A percentile compares a stretch with the other conserved stretches of the same genome.
Conservation (phyloP, 2,888 invertebrate genomes). For the Platerodrilus igneus region DNA sequence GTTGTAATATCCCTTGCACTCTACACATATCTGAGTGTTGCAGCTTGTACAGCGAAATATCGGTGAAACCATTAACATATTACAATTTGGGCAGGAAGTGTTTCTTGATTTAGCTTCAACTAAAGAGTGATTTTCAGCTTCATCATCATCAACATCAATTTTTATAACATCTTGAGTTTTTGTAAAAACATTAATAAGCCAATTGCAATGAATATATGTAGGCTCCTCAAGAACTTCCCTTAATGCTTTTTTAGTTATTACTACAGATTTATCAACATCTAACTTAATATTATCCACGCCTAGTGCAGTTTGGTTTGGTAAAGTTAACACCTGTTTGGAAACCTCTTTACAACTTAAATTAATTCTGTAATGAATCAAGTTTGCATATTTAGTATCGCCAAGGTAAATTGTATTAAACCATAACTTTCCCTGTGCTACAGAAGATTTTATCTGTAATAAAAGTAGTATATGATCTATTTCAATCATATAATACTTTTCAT, state of each 20-base stretch:
- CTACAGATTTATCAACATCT: no score
- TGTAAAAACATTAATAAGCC: no score
- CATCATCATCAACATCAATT: no score
- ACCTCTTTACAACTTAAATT: not conserved
- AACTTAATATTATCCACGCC: no score
- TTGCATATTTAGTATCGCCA: not conserved
- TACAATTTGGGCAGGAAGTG: slow-evolving; percentile 1
- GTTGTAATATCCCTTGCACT: not conserved
- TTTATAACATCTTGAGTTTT: no score
- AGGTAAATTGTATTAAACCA: slow-evolving; percentile 1
- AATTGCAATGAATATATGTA: no score
- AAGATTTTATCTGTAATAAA: slow-evolving; percentile 1
- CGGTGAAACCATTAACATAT: slow-evolving; percentile 1
- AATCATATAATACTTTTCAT: not conserved
- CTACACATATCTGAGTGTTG: not conserved
- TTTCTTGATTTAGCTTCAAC: no score
- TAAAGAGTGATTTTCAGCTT: no score
- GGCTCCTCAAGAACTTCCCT: no score
- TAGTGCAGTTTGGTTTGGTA: no score
- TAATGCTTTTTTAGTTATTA: no score
- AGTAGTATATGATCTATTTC: not conserved
- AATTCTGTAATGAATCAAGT: not conserved
- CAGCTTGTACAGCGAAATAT: not conserved
- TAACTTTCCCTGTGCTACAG: not conserved
- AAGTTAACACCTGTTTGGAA: no score